phyloP scores from a whole-genome alignment of 2,888 invertebrate species.

The Cistogaster globosa region DNA sequence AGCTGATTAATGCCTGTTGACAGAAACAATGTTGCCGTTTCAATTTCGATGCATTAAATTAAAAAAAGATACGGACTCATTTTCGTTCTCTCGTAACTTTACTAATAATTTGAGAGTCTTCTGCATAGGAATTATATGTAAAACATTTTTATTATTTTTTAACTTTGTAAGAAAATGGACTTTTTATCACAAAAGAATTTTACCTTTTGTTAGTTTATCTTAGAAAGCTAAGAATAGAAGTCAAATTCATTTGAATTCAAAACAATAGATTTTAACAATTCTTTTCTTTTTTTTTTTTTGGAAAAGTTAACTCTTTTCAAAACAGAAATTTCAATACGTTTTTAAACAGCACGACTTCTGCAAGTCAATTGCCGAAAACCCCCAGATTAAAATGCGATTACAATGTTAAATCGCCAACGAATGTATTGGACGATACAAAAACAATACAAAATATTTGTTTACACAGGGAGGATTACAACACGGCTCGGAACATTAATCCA shows the following conservation, averaged over 20 bases:
- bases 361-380: conserved; percentile 79
- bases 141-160: no score
- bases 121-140: no score
- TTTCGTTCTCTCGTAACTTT: no score
- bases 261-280: conserved; percentile 3
- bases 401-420: conserved; percentile 34
- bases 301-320: conserved; percentile 52
- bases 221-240: conserved; percentile 29
- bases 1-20: no score
- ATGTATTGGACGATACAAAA: conserved; percentile 33
- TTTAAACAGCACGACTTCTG: conserved; percentile 58
- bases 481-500: conserved; percentile 78
- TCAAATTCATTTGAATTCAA: conserved; percentile 65
- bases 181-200: not conserved
- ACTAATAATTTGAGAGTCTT: no score
- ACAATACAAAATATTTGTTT: conserved; percentile 79
- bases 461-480: conserved; percentile 78
- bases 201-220: conserved; percentile 21
- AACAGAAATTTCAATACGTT: not conserved
- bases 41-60: no score
- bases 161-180: not conserved
- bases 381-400: conserved; percentile 71
- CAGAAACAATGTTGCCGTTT: no score
- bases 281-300: conserved; percentile 2
- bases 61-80: no score